Evolutionary conservation across 2,797 vertebrate genomes (phyloP), one percentile per base, ranked within the genome.

Genomic region (Betta splendens): DNA sequence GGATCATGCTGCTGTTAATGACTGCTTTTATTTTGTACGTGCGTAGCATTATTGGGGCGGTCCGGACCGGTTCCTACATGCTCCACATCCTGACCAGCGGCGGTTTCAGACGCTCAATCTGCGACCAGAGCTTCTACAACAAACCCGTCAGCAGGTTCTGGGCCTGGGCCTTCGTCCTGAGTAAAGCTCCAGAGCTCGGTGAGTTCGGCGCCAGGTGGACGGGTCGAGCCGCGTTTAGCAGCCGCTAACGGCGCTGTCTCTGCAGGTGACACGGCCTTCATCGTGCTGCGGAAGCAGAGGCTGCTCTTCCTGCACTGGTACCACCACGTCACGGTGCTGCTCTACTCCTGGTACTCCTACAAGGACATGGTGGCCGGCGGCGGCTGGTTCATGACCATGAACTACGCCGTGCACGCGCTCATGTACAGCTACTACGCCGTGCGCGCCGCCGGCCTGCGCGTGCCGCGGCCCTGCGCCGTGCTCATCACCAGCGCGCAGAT

Each of bases 291-390:
- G 23, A 95, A 95, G 67, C 93, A 94, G 83, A 90, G 86, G 0
- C 91, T 95, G 75, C 88, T 95, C 67, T 95, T 95, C 80, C 85
- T 95, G 43, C 94, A 95, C 89, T 95, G 94, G 94, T 95, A 93
- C 80, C 94, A 95, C 75, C 94, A 95, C 83, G 91, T 94, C 83
- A 93, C 93, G 0, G 94, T 94, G 36, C 89, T 95, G 52, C 73
- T 94, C 1, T 95, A 90, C 75, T 70, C 88, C 29, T 93, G 89
- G 91, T 94, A 90, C 70, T 90, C 81, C 43, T 94, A 91, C 80
- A 93, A 92, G 65, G 81, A 92, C 70, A 88, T 38, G 53, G 74
- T 92, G 46, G 87, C 92, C 0, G 91, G 92, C 0, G 92, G 93
- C 0, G 89, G 89, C 69, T 94, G 92, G 92, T 94, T 95, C 80